Conservation (phyloP, 2,797 vertebrate species). For the Podarcis lilfordi region DNA sequence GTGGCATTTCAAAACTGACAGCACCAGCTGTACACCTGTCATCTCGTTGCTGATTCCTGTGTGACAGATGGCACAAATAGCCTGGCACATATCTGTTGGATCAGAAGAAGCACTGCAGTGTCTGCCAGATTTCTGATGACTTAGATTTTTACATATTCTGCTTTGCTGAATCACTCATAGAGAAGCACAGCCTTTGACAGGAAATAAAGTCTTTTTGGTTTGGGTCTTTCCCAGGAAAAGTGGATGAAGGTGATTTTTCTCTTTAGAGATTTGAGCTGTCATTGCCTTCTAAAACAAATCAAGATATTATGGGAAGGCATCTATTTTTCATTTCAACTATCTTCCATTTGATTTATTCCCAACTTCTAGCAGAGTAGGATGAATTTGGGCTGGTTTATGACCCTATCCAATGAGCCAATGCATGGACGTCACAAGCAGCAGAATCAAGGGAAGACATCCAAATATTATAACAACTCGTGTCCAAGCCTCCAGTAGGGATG, state of each 20-base stretch:
- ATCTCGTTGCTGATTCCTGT: constrained; percentile 65
- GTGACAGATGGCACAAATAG: constrained; percentile 78
- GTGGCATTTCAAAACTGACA: constrained; percentile 72
- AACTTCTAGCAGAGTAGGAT: neutral
- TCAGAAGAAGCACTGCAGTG: constrained; percentile 61
- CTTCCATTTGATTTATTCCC: neutral
- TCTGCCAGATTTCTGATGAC: constrained; percentile 72
- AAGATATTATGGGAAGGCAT: neutral
- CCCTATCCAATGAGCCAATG: neutral
- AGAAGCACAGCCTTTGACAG: constrained; percentile 39
- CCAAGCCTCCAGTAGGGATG: neutral
- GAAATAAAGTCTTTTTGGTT: constrained; percentile 48
- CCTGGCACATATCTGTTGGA: constrained; percentile 71
- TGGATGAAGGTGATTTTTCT: constrained; percentile 1
- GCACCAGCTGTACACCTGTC: constrained; percentile 76
- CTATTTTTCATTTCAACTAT: neutral
- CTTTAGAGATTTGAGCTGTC: constrained; percentile 4
- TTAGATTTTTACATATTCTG: constrained; percentile 67
- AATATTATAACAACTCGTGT: neutral
- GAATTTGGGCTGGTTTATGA: neutral
- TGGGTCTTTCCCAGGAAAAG: constrained; percentile 45
- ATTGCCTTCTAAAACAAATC: neutral
- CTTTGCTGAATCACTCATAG: constrained; percentile 58
- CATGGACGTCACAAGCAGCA: neutral
- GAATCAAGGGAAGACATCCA: neutral